phyloP scores from a whole-genome alignment of 2,113 vertebrate genomes.

The Upupa epops region DNA sequence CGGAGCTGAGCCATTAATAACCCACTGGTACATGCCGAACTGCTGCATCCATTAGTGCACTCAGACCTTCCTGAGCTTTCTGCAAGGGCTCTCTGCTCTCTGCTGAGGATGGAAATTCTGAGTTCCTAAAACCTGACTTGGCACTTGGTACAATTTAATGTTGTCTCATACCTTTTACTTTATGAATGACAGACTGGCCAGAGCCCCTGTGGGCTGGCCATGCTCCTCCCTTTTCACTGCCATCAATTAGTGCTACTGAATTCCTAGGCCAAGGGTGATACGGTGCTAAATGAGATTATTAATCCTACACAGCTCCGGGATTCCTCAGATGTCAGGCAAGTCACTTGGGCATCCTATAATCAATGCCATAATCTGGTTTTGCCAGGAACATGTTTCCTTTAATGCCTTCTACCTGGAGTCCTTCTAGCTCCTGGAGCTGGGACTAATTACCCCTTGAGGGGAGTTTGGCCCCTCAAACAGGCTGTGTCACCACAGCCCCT shows the following conservation, averaged over 20 bases:
- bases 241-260: slow-evolving; percentile 25
- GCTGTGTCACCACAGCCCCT: background rate
- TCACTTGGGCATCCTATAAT: slow-evolving; percentile 61
- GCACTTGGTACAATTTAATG: background rate
- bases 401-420: slow-evolving; percentile 43
- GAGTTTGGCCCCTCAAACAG: rapidly evolving
- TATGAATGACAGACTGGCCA: background rate
- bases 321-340: slow-evolving; percentile 41
- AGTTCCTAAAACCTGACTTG: background rate
- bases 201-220: background rate
- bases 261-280: slow-evolving; percentile 12
- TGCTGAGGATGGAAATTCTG: background rate
- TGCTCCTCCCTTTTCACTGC: slow-evolving; percentile 16
- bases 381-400: slow-evolving; percentile 52
- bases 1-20: background rate
- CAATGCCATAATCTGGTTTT: slow-evolving; percentile 61
- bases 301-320: slow-evolving; percentile 39
- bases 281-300: slow-evolving; percentile 63
- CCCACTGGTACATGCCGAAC: rapidly evolving
- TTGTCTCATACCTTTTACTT: background rate
- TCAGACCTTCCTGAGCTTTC: background rate
- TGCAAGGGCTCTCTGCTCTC: background rate
- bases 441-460: slow-evolving; percentile 42
- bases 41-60: background rate
- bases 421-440: slow-evolving; percentile 29